Conservation (phyloP, 1,140 invertebrate species). For the Saccostrea glomerata region DNA sequence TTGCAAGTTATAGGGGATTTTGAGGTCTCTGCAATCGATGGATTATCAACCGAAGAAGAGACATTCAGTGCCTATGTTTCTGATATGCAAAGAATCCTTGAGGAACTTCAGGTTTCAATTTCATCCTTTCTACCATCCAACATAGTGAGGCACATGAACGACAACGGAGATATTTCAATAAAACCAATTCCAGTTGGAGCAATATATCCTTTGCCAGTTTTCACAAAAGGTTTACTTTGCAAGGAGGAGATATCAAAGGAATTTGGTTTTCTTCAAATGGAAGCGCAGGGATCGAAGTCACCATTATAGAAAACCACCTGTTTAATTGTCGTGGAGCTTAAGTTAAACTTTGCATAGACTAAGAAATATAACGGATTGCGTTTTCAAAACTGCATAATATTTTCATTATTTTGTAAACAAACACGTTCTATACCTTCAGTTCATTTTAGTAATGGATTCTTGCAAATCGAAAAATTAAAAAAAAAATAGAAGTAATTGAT, state of each 20-base stretch:
- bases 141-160: not conserved
- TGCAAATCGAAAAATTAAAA: too few species aligned
- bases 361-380: too few species aligned
- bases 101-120: not conserved
- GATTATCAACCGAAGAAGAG: not conserved
- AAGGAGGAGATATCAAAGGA: not conserved
- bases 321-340: too few species aligned
- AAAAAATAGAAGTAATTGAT: too few species aligned
- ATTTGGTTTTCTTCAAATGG: not conserved
- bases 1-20: not conserved
- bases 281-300: too few species aligned
- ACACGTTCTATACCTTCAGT: too few species aligned
- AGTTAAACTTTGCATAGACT: too few species aligned
- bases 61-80: not conserved
- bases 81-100: not conserved
- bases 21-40: not conserved
- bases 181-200: not conserved
- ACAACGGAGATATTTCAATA: not conserved
- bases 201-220: too few species aligned
- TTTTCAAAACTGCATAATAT: too few species aligned
- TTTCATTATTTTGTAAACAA: too few species aligned
- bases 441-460: too few species aligned
- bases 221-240: not conserved
- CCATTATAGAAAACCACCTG: too few species aligned
- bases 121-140: not conserved